phyloP scores from a whole-genome alignment of 2,797 vertebrate genomes.

The Enteromius viviparus region DNA sequence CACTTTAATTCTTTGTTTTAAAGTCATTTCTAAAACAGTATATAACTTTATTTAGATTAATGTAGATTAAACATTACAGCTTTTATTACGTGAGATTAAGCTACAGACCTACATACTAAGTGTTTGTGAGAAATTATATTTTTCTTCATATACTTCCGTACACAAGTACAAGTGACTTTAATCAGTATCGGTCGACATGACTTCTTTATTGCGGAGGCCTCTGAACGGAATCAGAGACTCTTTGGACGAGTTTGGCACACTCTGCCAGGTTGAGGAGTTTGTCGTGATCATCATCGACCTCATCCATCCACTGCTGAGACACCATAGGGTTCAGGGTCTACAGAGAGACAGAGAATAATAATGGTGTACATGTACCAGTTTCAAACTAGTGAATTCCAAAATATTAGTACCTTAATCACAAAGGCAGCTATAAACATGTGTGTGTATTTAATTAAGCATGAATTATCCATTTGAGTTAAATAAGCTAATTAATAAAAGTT shows the following conservation, averaged over 20 bases:
- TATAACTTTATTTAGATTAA: background rate
- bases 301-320: background rate
- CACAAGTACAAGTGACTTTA: background rate
- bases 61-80: background rate
- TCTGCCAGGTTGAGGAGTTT: conserved; percentile 32
- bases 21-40: background rate
- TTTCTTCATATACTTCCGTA: background rate
- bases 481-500: background rate
- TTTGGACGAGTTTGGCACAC: conserved; percentile 20
- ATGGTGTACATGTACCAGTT: background rate
- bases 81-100: background rate
- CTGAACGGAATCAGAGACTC: conserved; percentile 3
- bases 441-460: background rate
- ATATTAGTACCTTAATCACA: background rate
- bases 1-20: background rate
- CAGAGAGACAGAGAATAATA: conserved; percentile 7
- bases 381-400: background rate
- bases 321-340: conserved; percentile 33
- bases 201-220: conserved; percentile 6
- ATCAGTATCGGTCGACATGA: too few relatives aligned
- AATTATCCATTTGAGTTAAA: background rate
- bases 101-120: background rate
- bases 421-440: background rate
- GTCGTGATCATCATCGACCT: conserved; percentile 33
- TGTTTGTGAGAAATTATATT: background rate